Evolutionary conservation across 2,888 invertebrate genomes (phyloP).

Genomic region (Sphaeridia pumilis): DNA sequence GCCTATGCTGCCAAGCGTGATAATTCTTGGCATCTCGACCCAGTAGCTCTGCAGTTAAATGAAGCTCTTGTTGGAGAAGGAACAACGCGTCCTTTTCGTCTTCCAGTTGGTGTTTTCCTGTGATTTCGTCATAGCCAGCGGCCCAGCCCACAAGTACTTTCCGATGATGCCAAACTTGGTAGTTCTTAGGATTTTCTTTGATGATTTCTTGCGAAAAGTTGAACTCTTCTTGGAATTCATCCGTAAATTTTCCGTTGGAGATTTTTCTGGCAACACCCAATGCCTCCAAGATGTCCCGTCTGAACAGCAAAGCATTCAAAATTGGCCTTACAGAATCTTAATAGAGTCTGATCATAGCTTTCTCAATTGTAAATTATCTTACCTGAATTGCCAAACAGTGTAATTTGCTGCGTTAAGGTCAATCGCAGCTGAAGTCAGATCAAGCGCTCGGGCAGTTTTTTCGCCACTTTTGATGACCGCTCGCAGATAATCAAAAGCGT

Average conservation of each 20-base stretch:
- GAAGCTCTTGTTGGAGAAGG: slow-evolving; percentile 51
- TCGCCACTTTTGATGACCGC: slow-evolving; percentile 77
- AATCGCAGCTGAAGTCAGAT: slow-evolving; percentile 81
- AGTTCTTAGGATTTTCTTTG: slow-evolving; percentile 84
- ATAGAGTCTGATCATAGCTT: too few species aligned
- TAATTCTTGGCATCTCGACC: slow-evolving; percentile 91
- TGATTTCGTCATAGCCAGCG: slow-evolving; percentile 50
- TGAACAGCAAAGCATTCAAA: slow-evolving; percentile 40
- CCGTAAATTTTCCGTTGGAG: slow-evolving; percentile 48
- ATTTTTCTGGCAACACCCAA: slow-evolving; percentile 25
- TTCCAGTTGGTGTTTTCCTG: slow-evolving; percentile 11
- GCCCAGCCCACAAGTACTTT: slow-evolving; percentile 75
- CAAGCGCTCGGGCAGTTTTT: slow-evolving; percentile 73
- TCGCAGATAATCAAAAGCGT: slow-evolving; percentile 90
- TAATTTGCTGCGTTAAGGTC: slow-evolving; percentile 93
- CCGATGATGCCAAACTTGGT: slow-evolving; percentile 89
- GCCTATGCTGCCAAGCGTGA: slow-evolving; percentile 98
- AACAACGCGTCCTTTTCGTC: slow-evolving; percentile 14
- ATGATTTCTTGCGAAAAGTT: slow-evolving; percentile 71
- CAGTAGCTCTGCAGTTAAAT: slow-evolving; percentile 67
- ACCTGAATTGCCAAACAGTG: slow-evolving; percentile 93
- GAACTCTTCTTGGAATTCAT: slow-evolving; percentile 70
- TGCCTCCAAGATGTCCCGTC: slow-evolving; percentile 67
- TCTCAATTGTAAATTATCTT: too few species aligned
- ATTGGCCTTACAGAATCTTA: slow-evolving; percentile 1